phyloP scores from a whole-genome alignment of 2,888 invertebrate genomes.

The Calameuta pallipes region DNA sequence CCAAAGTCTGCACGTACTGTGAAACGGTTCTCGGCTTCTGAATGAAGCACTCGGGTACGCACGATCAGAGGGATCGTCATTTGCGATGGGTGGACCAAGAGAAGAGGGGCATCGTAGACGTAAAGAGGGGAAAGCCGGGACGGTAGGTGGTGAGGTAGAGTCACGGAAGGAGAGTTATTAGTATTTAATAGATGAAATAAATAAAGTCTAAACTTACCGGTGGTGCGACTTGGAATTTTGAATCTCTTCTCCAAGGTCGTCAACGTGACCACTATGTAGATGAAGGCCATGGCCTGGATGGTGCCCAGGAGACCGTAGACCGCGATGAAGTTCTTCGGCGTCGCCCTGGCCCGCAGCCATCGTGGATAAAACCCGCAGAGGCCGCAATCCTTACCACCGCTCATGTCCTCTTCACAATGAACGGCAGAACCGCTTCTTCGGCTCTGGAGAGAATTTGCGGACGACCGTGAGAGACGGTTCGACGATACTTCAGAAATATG shows the following conservation, averaged over 20 bases:
- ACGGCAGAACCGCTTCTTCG: neutral
- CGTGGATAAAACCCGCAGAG: constrained; percentile 70
- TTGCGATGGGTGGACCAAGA: neutral
- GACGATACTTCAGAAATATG: neutral
- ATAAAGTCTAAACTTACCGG: constrained; percentile 66
- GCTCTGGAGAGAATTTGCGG: neutral
- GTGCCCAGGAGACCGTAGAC: constrained; percentile 75
- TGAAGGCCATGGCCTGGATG: constrained; percentile 74
- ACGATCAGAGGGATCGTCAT: neutral
- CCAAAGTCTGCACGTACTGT: constrained; percentile 13
- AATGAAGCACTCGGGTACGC: constrained; percentile 11
- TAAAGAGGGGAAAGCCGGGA: neutral
- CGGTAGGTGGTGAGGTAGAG: no score
- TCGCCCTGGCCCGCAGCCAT: constrained; percentile 73
- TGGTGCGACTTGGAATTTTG: constrained; percentile 76
- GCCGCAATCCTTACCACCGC: constrained; percentile 65
- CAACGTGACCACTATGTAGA: constrained; percentile 75
- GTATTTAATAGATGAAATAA: neutral
- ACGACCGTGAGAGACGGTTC: neutral
- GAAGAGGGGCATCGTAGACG: no score
- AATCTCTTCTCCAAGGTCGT: constrained; percentile 77
- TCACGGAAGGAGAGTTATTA: neutral
- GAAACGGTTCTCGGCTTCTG: constrained; percentile 1
- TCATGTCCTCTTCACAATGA: constrained; percentile 9
- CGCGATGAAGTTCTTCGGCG: constrained; percentile 70